Base-by-base conservation (phyloP, 2,797 vertebrate species). In the Melanogrammus aeglefinus region DNA sequence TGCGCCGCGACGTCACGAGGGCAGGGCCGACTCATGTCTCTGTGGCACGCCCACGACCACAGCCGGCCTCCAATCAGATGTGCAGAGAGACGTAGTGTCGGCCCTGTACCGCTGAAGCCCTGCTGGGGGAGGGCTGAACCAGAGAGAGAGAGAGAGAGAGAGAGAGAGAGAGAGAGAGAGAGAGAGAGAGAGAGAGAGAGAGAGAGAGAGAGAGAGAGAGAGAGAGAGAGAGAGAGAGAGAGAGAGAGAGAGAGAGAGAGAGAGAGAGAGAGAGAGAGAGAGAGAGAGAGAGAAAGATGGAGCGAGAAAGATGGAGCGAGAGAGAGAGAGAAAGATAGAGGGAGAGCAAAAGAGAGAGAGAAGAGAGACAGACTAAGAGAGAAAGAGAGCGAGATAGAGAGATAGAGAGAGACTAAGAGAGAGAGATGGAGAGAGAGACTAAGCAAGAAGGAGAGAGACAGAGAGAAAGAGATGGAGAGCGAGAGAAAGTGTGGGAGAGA, bases 41-140 rank as follows among this genome's bases (percentile, higher is more conserved):
- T 88, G 89, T 91, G 91, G 91, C 91, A 90, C 86, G 89, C 88
- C 90, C 36, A 89, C 36, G 87, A 87, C 89, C 86, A 89, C 91
- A 93, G 88, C 87, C 89, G 84, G 89, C 91, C 89, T 91, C 87
- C 91, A 91, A 91, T 91, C 90, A 91, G 89, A 93, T 92, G 88
- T 91, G 86, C 89, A 87, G 86, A 86, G 88, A 88, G 90, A 86
- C 86, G 78, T 87, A 90, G 87, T 79, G 87, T 90, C 83, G 70
- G 88, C 85, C 87, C 85, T 78, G 80, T 81, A 83, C 89, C 90
- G 87, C 85, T 90, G 88, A 87, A 89, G 85, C 81, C 81, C 87
- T 91, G 87, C 87, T 91, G 90, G 87, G 87, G 88, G 70, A 75
- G 14, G 1, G 14, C 44, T 47, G 44, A 0, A 27, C 75, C 72